Evolutionary conservation across 2,888 invertebrate genomes (phyloP), one percentile per base, ranked within the genome.

Genomic region (Ommatoiulus sabulosus): DNA sequence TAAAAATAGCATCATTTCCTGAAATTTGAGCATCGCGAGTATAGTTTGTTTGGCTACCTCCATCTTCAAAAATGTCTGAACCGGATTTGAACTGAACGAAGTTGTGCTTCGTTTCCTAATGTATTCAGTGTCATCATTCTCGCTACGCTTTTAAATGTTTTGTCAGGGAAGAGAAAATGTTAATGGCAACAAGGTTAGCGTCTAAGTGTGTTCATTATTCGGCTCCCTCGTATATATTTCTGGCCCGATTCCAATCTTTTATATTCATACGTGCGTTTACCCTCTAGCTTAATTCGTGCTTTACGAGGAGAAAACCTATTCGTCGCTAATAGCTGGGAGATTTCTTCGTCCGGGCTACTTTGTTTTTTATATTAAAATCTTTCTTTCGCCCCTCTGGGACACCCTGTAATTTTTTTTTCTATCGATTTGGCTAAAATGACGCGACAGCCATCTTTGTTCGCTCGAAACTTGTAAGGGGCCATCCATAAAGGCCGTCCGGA

Each of bases 151-250:
- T 20, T 63, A 63, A 63, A 63, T 63, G 63, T 20, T 63, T 20
- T 63, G 63, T 63, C 63, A 63, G 7, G 63, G 63, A 63, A 63
- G 20, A 63, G 20, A 63, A 63, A 63, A 63, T 63, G 63, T 20
- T 63, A 20, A 63, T 63, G 63, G 63, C 20, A 20, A 63, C 4
- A 63, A 63, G 20, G 63, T 63, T 63, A 63, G 63, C 63, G 63
- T 63, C 63, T 85, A 44, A 44, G 84, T 84, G 44, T 85, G 85
- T 85, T 44, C 85, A 85, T 85, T 85, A 85, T 44, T 85, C 85
- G 43, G 17, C 24, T 85, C 8, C 44, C 85, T n/a, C 35, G 7
- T 85, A 35, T 44, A 85, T 85, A 43, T 85, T 35, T 43, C 85
- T 85, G 63, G 63, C 63, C 63, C 63, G 63, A n/a, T 63, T 63